Base-by-base conservation (phyloP, 2,113 vertebrate species). In the Entomyzon cyanotis region DNA sequence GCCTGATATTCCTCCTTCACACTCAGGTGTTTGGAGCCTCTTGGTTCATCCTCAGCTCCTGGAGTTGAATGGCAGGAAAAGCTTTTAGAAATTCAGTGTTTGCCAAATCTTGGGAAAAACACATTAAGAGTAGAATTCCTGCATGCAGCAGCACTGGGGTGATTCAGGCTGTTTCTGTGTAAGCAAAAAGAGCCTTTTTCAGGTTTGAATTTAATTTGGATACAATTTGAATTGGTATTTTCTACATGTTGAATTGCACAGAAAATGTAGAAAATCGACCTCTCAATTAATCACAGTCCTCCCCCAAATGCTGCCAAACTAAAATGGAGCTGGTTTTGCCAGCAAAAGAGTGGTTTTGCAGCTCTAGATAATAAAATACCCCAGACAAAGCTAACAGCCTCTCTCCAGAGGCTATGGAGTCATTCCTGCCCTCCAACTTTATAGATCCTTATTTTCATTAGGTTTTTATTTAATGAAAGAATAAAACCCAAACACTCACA, bases 381-480 rank as follows among this genome's bases (percentile, higher is more conserved):
- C 73, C 77, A 78, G 49, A 71, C 65, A 33, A 50, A 76, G 67
- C 68, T 37, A 68, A 62, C 15, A 3, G 37, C 82, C 30, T 75
- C 82, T 69, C 90, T 68, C 78, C 79, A 80, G 85, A 30, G 90
- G 47, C 67, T 73, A 8, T 2, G 0, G 41, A 92, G 58, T 53
- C 90, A 77, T 73, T 92, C 25, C 59, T 7, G 2, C 22, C 31
- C 63, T 84, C 53, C 62, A 39, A 8, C n/a, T 91, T 68, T 4
- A 73, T 15, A 49, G 50, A 42, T 60, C 74, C 71, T 92, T 44
- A 56, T 93, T 90, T 89, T 87, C 44, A 76, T 94, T 87, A 39
- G 22, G 17, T 68, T 75, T 69, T 85, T 92, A 77, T 81, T 96
- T 94, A 83, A 85, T 90, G 50, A 52, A 62, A 86, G 71, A 44